These are phyloP conservation scores for Pachliopta kotzebuea DNA, from an alignment of 2,888 invertebrate species.

Conservation along the genomic window DNA sequence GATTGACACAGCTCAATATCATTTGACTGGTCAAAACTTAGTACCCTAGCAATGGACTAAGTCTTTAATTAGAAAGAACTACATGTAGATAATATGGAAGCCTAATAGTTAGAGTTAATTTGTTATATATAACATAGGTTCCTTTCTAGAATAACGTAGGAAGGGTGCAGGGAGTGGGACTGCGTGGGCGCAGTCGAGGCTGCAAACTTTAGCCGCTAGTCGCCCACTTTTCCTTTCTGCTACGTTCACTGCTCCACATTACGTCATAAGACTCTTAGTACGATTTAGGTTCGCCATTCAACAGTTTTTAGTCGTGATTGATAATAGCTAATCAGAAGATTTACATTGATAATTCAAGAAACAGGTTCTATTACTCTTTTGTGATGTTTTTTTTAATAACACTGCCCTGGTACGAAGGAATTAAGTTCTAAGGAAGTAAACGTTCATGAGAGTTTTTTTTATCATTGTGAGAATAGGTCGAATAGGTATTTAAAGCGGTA, in stretches of 20 bases:
- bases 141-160: constrained; percentile 28
- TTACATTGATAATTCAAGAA: neutral
- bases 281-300: constrained; percentile 38
- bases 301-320: constrained; percentile 30
- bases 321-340: constrained; percentile 14
- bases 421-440: neutral
- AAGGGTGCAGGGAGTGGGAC: constrained; percentile 38
- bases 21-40: too few species aligned
- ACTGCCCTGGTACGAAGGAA: constrained; percentile 9
- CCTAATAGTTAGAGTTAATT: neutral
- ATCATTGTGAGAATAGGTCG: neutral
- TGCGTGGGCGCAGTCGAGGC: constrained; percentile 71
- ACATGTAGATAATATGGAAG: neutral
- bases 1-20: too few species aligned
- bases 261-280: constrained; percentile 56
- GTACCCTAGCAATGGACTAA: neutral
- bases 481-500: too few species aligned
- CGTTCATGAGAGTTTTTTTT: neutral
- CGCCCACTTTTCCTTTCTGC: constrained; percentile 79
- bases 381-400: constrained; percentile 6
- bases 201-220: constrained; percentile 52
- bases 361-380: constrained; percentile 14
- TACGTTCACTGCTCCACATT: constrained; percentile 73
- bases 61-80: neutral
- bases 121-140: neutral